Conservation (phyloP, 2,888 invertebrate genomes). For the Pediacus dermestoides region DNA sequence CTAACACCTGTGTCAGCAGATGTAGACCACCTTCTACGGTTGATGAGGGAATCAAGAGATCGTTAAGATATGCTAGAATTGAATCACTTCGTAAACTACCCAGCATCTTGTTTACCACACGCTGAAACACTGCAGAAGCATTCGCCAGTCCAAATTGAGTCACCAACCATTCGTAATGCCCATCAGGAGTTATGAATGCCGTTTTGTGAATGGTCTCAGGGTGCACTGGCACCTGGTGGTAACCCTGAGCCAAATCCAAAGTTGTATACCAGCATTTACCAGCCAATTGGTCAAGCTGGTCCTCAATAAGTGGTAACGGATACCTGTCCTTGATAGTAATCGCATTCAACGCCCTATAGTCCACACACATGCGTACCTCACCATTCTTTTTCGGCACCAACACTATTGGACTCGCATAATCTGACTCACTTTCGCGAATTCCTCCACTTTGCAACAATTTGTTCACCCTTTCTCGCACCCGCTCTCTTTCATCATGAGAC, state of each 20-base stretch:
- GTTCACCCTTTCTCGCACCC: constrained; percentile 16
- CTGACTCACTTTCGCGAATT: constrained; percentile 16
- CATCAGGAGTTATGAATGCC: constrained; percentile 31
- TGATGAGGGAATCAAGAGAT: constrained; percentile 20
- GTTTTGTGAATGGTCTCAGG: constrained; percentile 28
- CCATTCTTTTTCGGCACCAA: constrained; percentile 12
- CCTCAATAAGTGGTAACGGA: constrained; percentile 7
- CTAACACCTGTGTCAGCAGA: too few relatives aligned
- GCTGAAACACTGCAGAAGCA: constrained; percentile 35
- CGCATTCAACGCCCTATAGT: constrained; percentile 16
- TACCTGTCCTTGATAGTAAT: constrained; percentile 12
- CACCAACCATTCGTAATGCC: constrained; percentile 22
- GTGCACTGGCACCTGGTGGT: constrained; percentile 30
- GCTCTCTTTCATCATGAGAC: constrained; percentile 14
- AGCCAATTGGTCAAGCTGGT: constrained; percentile 9
- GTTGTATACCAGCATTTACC: constrained; percentile 6
- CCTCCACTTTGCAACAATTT: constrained; percentile 14
- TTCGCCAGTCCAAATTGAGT: constrained; percentile 33
- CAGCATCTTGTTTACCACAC: constrained; percentile 22
- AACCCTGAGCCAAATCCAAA: constrained; percentile 13
- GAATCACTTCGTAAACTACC: constrained; percentile 4
- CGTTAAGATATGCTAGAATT: too few relatives aligned
- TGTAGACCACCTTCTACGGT: constrained; percentile 7
- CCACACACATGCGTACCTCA: constrained; percentile 13
- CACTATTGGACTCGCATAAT: constrained; percentile 16